Evolutionary conservation across 2,888 invertebrate genomes (phyloP).

Genomic region (Nesidiocoris tenuis): DNA sequence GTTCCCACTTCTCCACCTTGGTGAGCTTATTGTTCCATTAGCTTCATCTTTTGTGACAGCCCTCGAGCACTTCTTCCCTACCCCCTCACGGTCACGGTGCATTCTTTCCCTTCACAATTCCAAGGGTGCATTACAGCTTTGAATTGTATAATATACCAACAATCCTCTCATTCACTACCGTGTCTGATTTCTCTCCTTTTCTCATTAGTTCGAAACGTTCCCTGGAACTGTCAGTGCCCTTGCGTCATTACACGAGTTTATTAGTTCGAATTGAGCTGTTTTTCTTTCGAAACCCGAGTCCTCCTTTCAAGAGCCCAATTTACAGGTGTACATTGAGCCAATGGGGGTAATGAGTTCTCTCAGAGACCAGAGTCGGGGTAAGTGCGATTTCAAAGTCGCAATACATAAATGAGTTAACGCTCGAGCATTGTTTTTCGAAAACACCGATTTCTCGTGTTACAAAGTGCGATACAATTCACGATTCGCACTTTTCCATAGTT

Average conservation of each 20-base stretch:
- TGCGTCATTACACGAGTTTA: neutral
- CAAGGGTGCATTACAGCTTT: neutral
- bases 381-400: too few relatives aligned
- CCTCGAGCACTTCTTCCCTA: neutral
- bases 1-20: neutral
- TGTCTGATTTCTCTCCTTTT: neutral
- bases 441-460: too few relatives aligned
- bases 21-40: conserved; percentile 37
- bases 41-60: conserved; percentile 33
- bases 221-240: neutral
- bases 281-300: too few relatives aligned
- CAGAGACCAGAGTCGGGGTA: too few relatives aligned
- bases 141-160: neutral
- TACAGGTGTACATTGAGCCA: too few relatives aligned
- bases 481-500: too few relatives aligned
- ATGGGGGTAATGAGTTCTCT: too few relatives aligned
- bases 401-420: too few relatives aligned
- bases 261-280: neutral
- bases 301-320: too few relatives aligned
- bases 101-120: too few relatives aligned
- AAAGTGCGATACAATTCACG: too few relatives aligned
- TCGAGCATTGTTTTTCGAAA: too few relatives aligned
- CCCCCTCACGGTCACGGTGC: neutral
- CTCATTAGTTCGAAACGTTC: neutral
- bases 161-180: neutral